Percentiles rank a stretch among this genome's conserved stretches.
Conservation (phyloP, 2,888 invertebrate species). For the Ichneumoninae sp. region DNA sequence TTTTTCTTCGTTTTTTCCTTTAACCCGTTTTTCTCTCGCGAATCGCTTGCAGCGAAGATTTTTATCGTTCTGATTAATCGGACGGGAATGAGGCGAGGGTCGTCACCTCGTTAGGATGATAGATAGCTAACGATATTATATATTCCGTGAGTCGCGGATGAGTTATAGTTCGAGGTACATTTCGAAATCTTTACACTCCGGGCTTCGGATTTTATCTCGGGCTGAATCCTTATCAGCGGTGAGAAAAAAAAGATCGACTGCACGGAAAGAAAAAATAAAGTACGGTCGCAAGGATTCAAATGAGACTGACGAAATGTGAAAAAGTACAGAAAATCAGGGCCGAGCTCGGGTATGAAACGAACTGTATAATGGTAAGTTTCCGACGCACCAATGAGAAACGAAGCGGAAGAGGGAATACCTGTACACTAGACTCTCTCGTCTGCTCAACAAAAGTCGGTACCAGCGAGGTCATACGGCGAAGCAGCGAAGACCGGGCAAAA, state of each 20-base stretch:
- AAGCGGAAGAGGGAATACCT: conserved; percentile 10
- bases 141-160: not conserved
- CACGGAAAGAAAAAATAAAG: not conserved
- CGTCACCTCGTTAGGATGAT: conserved; percentile 23
- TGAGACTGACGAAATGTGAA: conserved; percentile 3
- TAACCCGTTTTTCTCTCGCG: not conserved
- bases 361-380: conserved; percentile 12
- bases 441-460: conserved; percentile 19
- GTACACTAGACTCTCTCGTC: conserved; percentile 11
- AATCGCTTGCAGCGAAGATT: conserved; percentile 10
- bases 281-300: conserved; percentile 1
- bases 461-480: conserved; percentile 18
- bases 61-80: conserved; percentile 19
- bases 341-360: conserved; percentile 8
- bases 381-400: conserved; percentile 6
- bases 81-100: not conserved
- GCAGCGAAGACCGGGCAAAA: conserved; percentile 22
- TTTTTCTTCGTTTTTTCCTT: not conserved
- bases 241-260: not conserved
- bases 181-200: not conserved
- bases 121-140: not conserved
- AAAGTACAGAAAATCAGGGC: not conserved
- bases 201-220: not conserved
- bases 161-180: conserved; percentile 11
- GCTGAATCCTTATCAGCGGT: not conserved